phyloP scores from a whole-genome alignment of 1,140 invertebrate species.

The Oryctes rhinoceros region DNA sequence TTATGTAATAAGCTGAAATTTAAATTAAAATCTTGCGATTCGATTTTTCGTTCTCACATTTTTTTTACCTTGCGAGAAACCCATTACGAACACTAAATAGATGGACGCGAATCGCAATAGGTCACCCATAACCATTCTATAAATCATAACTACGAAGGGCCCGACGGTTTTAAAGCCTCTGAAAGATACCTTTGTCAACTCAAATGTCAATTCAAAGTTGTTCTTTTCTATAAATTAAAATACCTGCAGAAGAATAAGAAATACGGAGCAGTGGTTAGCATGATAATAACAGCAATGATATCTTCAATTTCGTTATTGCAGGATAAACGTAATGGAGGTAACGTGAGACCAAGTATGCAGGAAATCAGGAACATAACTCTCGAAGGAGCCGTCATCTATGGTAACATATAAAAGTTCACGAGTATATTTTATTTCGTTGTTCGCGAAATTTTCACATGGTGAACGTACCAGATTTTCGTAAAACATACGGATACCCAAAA shows the following conservation, averaged over 20 bases:
- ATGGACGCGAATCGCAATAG: conserved; percentile 94
- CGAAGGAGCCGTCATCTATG: conserved; percentile 85
- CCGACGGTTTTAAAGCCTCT: conserved; percentile 97
- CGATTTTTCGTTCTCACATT: not conserved
- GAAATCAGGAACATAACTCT: conserved; percentile 94
- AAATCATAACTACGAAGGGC: conserved; percentile 99
- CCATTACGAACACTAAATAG: conserved; percentile 96
- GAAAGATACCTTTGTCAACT: not conserved
- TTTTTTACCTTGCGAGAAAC: conserved; percentile 90
- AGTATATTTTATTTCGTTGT: not conserved
- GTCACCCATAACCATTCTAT: conserved; percentile 97
- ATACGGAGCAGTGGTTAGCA: conserved; percentile 94
- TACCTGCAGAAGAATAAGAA: conserved; percentile 98
- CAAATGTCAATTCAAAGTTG: not conserved
- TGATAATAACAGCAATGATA: conserved; percentile 89
- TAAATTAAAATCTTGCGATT: conserved; percentile 39
- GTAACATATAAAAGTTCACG: not conserved
- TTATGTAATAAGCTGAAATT: conserved; percentile 86
- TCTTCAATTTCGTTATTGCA: conserved; percentile 90
- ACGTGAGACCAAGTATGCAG: conserved; percentile 83
- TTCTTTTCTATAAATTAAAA: not conserved
- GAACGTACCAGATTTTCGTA: conserved; percentile 83
- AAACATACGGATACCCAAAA: conserved; percentile 88
- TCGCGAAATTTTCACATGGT: not conserved
- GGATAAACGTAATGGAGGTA: conserved; percentile 84